phyloP scores from a whole-genome alignment of 2,888 invertebrate genomes.

The Drosophila koepferae region DNA sequence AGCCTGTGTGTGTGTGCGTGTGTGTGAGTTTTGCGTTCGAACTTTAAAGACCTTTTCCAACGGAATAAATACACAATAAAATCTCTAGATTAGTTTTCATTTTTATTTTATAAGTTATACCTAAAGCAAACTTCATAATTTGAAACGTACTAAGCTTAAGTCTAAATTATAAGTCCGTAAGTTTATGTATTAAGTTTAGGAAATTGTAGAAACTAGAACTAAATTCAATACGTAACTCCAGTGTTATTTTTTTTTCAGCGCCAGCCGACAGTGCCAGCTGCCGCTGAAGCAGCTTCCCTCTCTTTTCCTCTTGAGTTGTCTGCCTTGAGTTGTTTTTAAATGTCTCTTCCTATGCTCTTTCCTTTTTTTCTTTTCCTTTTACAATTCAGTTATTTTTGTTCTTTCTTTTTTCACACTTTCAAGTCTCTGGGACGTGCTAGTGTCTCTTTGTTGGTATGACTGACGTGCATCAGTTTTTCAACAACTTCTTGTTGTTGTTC shows the following conservation, averaged over 20 bases:
- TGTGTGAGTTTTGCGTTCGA: background rate
- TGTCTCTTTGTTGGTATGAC: constrained; percentile 14
- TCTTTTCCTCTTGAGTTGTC: background rate
- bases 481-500: constrained; percentile 90
- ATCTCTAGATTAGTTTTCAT: constrained; percentile 17
- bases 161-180: constrained; percentile 73
- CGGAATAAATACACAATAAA: constrained; percentile 21
- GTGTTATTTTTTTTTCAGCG: constrained; percentile 37
- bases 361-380: constrained; percentile 12
- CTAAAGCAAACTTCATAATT: constrained; percentile 73
- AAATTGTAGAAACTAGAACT: constrained; percentile 52
- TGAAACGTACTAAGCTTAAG: constrained; percentile 64
- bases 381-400: constrained; percentile 19
- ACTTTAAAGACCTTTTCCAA: constrained; percentile 20
- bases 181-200: constrained; percentile 66
- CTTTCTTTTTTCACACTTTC: constrained; percentile 27
- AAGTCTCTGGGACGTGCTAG: constrained; percentile 19
- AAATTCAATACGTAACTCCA: constrained; percentile 50
- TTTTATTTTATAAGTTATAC: constrained; percentile 54
- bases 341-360: constrained; percentile 32
- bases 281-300: constrained; percentile 37
- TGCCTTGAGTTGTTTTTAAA: constrained; percentile 32
- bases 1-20: background rate
- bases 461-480: constrained; percentile 62
- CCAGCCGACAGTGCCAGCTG: constrained; percentile 56